Base-by-base conservation (phyloP, 2,888 invertebrate species). In the Gastracanthus pulcherrimus region DNA sequence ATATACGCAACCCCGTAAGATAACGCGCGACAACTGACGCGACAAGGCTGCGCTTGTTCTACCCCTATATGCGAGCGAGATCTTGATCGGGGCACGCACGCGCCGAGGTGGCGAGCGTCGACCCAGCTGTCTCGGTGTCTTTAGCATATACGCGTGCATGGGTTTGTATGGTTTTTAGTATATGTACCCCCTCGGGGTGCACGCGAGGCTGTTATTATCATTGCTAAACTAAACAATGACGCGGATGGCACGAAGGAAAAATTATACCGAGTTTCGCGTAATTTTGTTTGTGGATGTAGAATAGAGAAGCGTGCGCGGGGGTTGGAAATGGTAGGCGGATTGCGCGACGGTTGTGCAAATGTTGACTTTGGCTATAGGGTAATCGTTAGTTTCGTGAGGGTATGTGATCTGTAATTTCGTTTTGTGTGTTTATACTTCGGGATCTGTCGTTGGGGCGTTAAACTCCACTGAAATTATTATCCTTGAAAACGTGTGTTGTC, bases 51-150 rank as follows among this genome's bases (percentile, higher is more conserved):
- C 16, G 41, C 5, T 13, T 41, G 16, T 13, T 2, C 23, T 23
- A 23, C 55, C 55, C 55, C 62, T 36, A 62, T 62, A 6, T 13
- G n/a, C n/a, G 2, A 29, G 36, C 1, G 9, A 38, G 36, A 64
- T 64, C 64, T 64, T 64, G 64, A 64, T 64, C 64, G 36, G 38
- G 64, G 19, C 64, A 64, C 64, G 64, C 48, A 19, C 48, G n/a
- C 48, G 48, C 48, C n/a, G n/a, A n/a, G n/a, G n/a, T n/a, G n/a
- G n/a, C n/a, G n/a, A n/a, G n/a, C 55, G 23, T 55, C 23, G n/a
- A 55, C 26, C 55, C 55, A 55, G 55, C 55, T 55, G 55, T 55
- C 23, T n/a, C n/a, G n/a, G n/a, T n/a, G n/a, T n/a, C n/a, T n/a
- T n/a, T n/a, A n/a, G n/a, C n/a, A n/a, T n/a, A n/a, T n/a, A n/a